These are phyloP conservation scores for Pteronura brasiliensis DNA, from an alignment of 2,113 vertebrate species.

Conservation along the genomic window DNA sequence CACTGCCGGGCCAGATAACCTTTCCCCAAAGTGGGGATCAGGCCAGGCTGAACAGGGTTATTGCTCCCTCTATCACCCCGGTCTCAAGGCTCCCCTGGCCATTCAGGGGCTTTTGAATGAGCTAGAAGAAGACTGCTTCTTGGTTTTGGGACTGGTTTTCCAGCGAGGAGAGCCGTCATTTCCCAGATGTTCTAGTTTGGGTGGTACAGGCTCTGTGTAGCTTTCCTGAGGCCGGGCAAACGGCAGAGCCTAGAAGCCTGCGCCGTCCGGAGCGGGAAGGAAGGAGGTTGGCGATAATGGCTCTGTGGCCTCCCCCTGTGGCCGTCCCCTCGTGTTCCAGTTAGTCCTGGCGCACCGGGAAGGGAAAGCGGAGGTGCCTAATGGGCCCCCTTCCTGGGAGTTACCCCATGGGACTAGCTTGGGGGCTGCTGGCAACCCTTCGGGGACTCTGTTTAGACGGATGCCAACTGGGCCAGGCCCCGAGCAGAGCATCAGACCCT, in stretches of 20 bases:
- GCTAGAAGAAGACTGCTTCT: not conserved
- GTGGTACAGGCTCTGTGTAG: not conserved
- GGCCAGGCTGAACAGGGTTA: not conserved
- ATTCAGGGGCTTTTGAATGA: not conserved
- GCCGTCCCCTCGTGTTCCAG: not conserved
- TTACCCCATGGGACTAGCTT: not conserved
- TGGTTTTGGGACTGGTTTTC: not conserved
- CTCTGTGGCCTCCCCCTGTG: not conserved
- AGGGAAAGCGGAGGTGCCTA: constrained; percentile 25
- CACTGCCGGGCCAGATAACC: not conserved
- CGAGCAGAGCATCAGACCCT: not conserved
- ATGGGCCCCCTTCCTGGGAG: not conserved
- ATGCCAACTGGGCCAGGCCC: not conserved
- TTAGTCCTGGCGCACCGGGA: not conserved
- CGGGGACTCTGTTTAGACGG: not conserved
- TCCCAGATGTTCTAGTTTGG: not conserved
- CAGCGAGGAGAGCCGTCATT: not conserved
- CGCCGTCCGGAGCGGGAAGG: not conserved
- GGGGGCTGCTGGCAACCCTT: not conserved
- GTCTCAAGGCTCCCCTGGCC: not conserved
- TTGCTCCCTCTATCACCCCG: not conserved
- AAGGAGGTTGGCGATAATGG: not conserved
- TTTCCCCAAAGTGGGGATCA: not conserved
- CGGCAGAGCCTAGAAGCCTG: not conserved
- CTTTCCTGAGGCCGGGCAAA: not conserved